Percentiles rank a stretch among this genome's conserved stretches.
Conservation (phyloP, 2,113 vertebrate genomes). For the Triplophysa dalaica region DNA sequence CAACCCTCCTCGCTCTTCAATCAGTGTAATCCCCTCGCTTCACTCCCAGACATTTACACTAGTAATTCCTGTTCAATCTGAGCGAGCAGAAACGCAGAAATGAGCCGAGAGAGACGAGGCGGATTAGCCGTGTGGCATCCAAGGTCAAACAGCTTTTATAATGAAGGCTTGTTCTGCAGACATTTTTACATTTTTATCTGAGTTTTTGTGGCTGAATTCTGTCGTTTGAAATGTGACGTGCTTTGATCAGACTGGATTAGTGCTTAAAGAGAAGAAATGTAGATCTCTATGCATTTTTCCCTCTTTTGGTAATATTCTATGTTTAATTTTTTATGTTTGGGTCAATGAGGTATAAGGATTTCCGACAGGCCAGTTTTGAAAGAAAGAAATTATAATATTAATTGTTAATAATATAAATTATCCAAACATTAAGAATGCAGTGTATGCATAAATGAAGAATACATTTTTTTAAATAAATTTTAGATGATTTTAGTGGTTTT, state of each 20-base stretch:
- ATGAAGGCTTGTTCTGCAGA: constrained; percentile 10
- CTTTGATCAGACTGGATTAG: background rate
- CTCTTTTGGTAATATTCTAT: too few relatives aligned
- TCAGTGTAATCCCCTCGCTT: constrained; percentile 69
- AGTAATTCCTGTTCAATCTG: constrained; percentile 73
- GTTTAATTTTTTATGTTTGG: too few relatives aligned
- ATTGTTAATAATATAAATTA: too few relatives aligned
- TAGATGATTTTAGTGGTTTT: too few relatives aligned
- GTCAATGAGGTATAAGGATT: too few relatives aligned
- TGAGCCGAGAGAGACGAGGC: constrained; percentile 64
- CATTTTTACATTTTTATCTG: background rate
- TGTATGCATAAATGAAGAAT: too few relatives aligned
- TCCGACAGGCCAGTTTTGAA: too few relatives aligned
- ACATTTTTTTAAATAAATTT: too few relatives aligned
- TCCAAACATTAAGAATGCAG: too few relatives aligned
- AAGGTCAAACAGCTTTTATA: constrained; percentile 64
- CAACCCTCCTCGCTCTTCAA: constrained; percentile 27
- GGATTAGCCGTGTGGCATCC: constrained; percentile 67
- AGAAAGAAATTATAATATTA: too few relatives aligned
- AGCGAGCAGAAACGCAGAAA: constrained; percentile 68
- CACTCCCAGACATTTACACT: constrained; percentile 73
- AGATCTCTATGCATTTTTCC: too few relatives aligned
- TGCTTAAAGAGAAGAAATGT: background rate
- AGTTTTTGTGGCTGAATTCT: background rate
- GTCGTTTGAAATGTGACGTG: background rate